These are phyloP conservation scores for Glaucidium brasilianum DNA, from an alignment of 2,113 vertebrate species.

Conservation along the genomic window DNA sequence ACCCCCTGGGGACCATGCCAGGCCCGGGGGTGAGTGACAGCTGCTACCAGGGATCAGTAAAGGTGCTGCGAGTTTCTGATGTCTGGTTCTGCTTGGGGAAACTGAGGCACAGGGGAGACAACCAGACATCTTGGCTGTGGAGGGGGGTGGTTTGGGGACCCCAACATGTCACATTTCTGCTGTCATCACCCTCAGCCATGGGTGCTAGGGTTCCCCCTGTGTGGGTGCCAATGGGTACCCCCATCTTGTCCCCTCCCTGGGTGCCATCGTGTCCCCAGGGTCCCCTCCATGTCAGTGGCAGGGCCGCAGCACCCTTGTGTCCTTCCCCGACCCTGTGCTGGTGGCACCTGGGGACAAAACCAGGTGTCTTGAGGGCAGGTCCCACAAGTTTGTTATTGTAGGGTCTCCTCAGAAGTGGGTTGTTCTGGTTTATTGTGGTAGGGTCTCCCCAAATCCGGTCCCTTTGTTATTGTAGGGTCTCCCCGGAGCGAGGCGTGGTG, in stretches of 20 bases:
- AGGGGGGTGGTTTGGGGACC: fast-evolving
- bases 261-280: background rate
- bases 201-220: background rate
- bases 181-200: background rate
- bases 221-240: background rate
- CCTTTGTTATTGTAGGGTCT: background rate
- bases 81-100: background rate
- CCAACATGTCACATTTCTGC: fast-evolving
- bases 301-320: background rate
- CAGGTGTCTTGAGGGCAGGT: fast-evolving
- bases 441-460: background rate
- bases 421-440: background rate
- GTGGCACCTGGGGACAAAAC: background rate
- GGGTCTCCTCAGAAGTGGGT: background rate
- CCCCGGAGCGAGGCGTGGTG: background rate
- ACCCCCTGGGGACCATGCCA: background rate
- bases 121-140: too few relatives aligned
- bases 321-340: background rate
- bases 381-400: background rate
- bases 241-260: background rate
- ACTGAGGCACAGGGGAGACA: background rate
- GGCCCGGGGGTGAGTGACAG: background rate
- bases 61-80: background rate
- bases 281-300: background rate
- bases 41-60: background rate